These are phyloP conservation scores for Echeneis naucrates DNA, from an alignment of 2,797 vertebrate genomes.

Conservation along the genomic window DNA sequence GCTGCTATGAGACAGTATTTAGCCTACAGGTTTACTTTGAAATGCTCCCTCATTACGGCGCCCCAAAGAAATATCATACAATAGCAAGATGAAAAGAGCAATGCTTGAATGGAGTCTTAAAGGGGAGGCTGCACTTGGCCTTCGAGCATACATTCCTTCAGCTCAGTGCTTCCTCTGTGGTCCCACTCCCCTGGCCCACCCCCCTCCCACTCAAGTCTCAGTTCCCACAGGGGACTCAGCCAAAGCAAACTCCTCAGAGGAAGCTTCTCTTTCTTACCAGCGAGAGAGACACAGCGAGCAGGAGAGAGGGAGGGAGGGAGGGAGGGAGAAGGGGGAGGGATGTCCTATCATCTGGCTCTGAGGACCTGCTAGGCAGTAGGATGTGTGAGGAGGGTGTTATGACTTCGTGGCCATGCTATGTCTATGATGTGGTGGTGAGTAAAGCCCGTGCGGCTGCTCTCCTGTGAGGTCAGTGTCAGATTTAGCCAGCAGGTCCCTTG, in stretches of 20 bases:
- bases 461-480: slow-evolving; percentile 83
- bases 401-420: slow-evolving; percentile 73
- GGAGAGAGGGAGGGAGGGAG: slow-evolving; percentile 22
- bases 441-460: slow-evolving; percentile 77
- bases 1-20: slow-evolving; percentile 76
- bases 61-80: slow-evolving; percentile 85
- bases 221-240: slow-evolving; percentile 85
- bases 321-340: slow-evolving; percentile 38
- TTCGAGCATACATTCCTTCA: slow-evolving; percentile 86
- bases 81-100: slow-evolving; percentile 85
- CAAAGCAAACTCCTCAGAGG: slow-evolving; percentile 86
- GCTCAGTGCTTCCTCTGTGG: slow-evolving; percentile 87
- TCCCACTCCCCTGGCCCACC: slow-evolving; percentile 76
- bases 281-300: slow-evolving; percentile 31
- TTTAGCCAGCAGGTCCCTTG: slow-evolving; percentile 84
- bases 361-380: slow-evolving; percentile 66
- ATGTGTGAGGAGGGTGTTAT: slow-evolving; percentile 76
- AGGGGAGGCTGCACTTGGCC: slow-evolving; percentile 87
- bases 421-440: slow-evolving; percentile 84
- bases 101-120: slow-evolving; percentile 85
- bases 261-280: slow-evolving; percentile 78
- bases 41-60: slow-evolving; percentile 77
- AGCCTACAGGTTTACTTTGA: slow-evolving; percentile 82
- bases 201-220: slow-evolving; percentile 79
- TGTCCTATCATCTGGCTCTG: slow-evolving; percentile 71